Conservation (phyloP, 2,888 invertebrate species). For the Luperina testacea region DNA sequence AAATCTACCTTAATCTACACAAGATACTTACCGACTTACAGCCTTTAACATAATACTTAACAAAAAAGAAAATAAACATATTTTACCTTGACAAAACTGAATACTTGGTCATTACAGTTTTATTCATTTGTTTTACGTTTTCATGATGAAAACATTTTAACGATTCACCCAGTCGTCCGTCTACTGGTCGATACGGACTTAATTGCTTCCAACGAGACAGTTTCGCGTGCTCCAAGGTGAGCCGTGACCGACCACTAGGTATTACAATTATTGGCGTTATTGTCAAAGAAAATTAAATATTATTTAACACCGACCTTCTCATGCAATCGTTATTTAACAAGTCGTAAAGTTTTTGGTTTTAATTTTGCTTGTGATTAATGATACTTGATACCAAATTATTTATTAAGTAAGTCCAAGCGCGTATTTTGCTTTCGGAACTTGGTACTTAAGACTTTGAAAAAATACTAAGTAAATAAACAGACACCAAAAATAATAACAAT, state of each 20-base stretch:
- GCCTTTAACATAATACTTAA: not conserved
- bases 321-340: conserved; percentile 40
- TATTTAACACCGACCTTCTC: conserved; percentile 61
- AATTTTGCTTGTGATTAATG: not conserved
- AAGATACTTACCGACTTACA: not conserved
- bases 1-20: not conserved
- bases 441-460: not conserved
- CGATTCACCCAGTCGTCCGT: conserved; percentile 23
- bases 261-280: conserved; percentile 53
- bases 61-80: not conserved
- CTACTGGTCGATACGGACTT: conserved; percentile 43
- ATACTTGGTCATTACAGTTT: conserved; percentile 7
- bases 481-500: not conserved
- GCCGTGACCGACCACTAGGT: conserved; percentile 42
- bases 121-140: conserved; percentile 24
- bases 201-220: conserved; percentile 34
- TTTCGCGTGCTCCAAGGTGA: conserved; percentile 67
- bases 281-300: conserved; percentile 59
- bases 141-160: conserved; percentile 34
- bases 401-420: not conserved
- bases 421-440: not conserved
- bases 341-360: not conserved
- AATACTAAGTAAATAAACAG: not conserved
- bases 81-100: conserved; percentile 12
- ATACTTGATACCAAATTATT: not conserved